Conservation (phyloP, 1,140 invertebrate genomes). For the Drosophila kurseongensis region DNA sequence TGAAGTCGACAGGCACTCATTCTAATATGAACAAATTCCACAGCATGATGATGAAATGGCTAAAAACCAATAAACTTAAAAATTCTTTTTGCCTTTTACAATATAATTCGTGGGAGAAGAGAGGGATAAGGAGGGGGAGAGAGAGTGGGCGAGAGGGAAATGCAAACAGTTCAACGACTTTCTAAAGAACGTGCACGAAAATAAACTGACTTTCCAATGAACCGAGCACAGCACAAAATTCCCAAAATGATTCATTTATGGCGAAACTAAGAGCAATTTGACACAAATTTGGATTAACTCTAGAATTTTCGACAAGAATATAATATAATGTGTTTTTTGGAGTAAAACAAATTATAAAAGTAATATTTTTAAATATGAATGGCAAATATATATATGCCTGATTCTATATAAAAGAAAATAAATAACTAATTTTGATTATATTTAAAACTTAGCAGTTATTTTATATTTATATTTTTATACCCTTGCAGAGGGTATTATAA, state of each 20-base stretch:
- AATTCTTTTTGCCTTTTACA: constrained; percentile 24
- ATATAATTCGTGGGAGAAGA: constrained; percentile 15
- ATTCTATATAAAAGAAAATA: no score
- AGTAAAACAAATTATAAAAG: no score
- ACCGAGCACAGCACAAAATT: constrained; percentile 40
- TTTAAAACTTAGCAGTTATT: no score
- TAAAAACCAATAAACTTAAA: constrained; percentile 48
- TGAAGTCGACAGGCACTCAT: neutral
- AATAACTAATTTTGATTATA: no score
- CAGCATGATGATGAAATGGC: constrained; percentile 38
- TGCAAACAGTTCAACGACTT: constrained; percentile 46
- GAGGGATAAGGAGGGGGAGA: neutral
- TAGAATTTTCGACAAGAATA: neutral
- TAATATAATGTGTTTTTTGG: neutral
- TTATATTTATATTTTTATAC: neutral
- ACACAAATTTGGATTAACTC: constrained; percentile 26
- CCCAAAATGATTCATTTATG: constrained; percentile 46
- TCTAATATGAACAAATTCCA: constrained; percentile 22
- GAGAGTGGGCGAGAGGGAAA: constrained; percentile 19
- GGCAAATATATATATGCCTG: no score
- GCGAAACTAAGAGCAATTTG: constrained; percentile 28
- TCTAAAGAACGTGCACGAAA: constrained; percentile 51
- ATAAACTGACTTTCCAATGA: constrained; percentile 54
- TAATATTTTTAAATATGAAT: no score
- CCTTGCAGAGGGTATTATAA: no score